Conservation (phyloP, 2,888 invertebrate species). For the Phortica okadai region DNA sequence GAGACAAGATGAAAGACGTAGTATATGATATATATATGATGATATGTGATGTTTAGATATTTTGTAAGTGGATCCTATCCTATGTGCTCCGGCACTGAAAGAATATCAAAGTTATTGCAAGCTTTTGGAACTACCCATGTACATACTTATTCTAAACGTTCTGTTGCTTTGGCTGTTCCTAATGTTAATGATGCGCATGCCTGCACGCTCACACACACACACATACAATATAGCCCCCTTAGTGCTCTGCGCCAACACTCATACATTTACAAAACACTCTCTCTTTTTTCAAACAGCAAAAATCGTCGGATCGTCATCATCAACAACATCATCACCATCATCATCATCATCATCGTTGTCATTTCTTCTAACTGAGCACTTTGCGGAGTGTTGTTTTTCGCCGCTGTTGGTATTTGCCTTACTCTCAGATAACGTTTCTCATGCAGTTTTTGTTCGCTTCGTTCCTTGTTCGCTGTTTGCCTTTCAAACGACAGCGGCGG, state of each 20-base stretch:
- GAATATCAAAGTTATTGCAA: too few relatives aligned
- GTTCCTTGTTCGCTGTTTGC: slow-evolving; percentile 17
- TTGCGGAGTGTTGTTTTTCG: slow-evolving; percentile 10
- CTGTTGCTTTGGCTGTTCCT: slow-evolving; percentile 18
- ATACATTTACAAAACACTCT: slow-evolving; percentile 8
- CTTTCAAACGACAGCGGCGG: not conserved
- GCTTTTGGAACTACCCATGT: too few relatives aligned
- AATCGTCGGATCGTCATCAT: too few relatives aligned
- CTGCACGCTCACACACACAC: slow-evolving; percentile 23
- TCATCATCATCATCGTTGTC: not conserved
- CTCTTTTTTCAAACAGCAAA: not conserved
- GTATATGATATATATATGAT: too few relatives aligned
- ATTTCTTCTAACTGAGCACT: slow-evolving; percentile 7
- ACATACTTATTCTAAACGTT: not conserved
- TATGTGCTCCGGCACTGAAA: too few relatives aligned
- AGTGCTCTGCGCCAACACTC: not conserved
- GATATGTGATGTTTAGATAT: too few relatives aligned
- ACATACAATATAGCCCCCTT: not conserved
- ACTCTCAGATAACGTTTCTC: slow-evolving; percentile 71
- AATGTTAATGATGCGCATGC: not conserved
- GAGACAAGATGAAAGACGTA: too few relatives aligned
- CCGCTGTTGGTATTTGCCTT: slow-evolving; percentile 46
- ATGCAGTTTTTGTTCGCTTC: slow-evolving; percentile 62
- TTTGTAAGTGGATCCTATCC: too few relatives aligned
- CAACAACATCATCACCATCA: slow-evolving; percentile 10